phyloP scores from a whole-genome alignment of 2,797 vertebrate species.

The Sarcophilus harrisii region DNA sequence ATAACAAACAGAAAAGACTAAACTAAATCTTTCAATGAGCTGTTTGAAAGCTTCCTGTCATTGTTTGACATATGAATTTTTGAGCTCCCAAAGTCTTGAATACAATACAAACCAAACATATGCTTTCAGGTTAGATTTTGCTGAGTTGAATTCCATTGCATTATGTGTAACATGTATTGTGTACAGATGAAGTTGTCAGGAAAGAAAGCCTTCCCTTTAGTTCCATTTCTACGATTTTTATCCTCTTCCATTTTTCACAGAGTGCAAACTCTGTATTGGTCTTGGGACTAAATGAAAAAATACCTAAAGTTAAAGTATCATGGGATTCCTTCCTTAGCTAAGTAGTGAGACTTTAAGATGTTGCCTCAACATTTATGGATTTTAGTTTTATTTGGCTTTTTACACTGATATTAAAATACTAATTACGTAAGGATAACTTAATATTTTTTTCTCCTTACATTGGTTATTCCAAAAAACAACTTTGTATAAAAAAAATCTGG shows the following conservation, averaged over 20 bases:
- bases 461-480: constrained; percentile 26
- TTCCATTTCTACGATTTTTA: constrained; percentile 51
- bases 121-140: neutral
- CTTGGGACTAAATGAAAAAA: constrained; percentile 36
- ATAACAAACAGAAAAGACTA: neutral
- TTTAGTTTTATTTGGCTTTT: constrained; percentile 52
- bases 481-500: constrained; percentile 9
- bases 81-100: neutral
- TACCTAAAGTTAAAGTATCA: neutral
- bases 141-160: neutral
- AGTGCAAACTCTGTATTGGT: neutral
- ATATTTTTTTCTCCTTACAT: neutral
- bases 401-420: constrained; percentile 42
- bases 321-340: neutral
- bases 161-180: neutral
- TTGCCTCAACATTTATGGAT: neutral
- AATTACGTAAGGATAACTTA: constrained; percentile 14
- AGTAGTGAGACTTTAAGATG: constrained; percentile 22
- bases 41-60: neutral
- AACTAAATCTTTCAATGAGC: neutral
- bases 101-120: neutral
- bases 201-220: constrained; percentile 61
- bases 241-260: constrained; percentile 6
- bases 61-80: rapidly evolving
- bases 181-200: neutral